Evolutionary conservation across 2,113 vertebrate species (phyloP).

Genomic region (Nettapus auritus): DNA sequence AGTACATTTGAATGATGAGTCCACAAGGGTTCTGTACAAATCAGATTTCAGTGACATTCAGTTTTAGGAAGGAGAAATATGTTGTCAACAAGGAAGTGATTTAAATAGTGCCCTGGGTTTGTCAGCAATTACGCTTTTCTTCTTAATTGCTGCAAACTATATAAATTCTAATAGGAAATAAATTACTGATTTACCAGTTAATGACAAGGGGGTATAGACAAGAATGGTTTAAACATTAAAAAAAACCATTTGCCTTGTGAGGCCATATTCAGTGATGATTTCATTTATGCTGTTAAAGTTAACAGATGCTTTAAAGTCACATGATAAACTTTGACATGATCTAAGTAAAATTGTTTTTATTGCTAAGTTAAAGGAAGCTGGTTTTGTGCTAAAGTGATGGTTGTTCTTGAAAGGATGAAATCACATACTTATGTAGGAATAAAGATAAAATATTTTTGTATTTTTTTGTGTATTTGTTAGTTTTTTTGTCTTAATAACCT

Average conservation of each 20-base stretch:
- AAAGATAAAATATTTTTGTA: background rate
- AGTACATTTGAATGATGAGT: slow-evolving; percentile 87
- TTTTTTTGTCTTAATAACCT: background rate
- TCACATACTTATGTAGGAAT: background rate
- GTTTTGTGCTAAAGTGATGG: background rate
- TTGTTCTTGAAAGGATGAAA: slow-evolving; percentile 17
- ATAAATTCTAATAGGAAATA: slow-evolving; percentile 89
- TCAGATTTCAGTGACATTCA: slow-evolving; percentile 89
- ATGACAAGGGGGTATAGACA: slow-evolving; percentile 83
- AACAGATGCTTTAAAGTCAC: slow-evolving; percentile 76
- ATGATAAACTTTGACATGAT: slow-evolving; percentile 76
- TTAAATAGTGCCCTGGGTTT: slow-evolving; percentile 88
- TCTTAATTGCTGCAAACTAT: slow-evolving; percentile 87
- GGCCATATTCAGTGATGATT: slow-evolving; percentile 75
- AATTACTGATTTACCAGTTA: slow-evolving; percentile 87
- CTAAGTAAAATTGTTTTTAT: slow-evolving; percentile 56
- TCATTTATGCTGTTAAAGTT: slow-evolving; percentile 75
- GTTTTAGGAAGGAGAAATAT: slow-evolving; percentile 87
- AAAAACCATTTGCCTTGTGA: slow-evolving; percentile 74
- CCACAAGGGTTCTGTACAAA: slow-evolving; percentile 87
- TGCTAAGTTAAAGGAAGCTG: slow-evolving; percentile 16
- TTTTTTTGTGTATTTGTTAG: background rate
- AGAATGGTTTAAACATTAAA: slow-evolving; percentile 77
- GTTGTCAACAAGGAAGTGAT: slow-evolving; percentile 90
- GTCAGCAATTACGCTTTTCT: slow-evolving; percentile 88